Evolutionary conservation across 1,140 invertebrate genomes (phyloP).

Genomic region (Panulirus ornatus): DNA sequence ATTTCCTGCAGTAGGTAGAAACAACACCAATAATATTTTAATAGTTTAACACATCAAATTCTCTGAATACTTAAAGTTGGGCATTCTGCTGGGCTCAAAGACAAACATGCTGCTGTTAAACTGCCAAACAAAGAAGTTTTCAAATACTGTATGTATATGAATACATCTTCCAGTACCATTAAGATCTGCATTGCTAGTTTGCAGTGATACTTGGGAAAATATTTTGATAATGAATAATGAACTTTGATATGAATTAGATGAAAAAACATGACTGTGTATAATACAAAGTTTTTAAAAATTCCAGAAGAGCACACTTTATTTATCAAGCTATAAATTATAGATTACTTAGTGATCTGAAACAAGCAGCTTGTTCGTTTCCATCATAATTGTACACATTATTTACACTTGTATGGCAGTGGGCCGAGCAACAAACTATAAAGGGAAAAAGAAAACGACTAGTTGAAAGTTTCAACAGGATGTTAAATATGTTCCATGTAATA

Average conservation of each 20-base stretch:
- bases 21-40: background rate
- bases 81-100: background rate
- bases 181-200: slow-evolving; percentile 22
- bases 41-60: background rate
- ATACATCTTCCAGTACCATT: slow-evolving; percentile 13
- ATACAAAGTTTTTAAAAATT: slow-evolving; percentile 24
- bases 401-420: slow-evolving; percentile 62
- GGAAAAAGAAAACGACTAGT: slow-evolving; percentile 45
- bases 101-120: background rate
- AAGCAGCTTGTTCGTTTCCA: slow-evolving; percentile 12
- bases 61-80: background rate
- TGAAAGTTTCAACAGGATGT: slow-evolving; percentile 26
- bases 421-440: slow-evolving; percentile 44
- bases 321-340: slow-evolving; percentile 33
- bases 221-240: slow-evolving; percentile 24
- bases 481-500: slow-evolving; percentile 44
- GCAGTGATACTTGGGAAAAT: slow-evolving; percentile 6
- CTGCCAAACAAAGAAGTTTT: slow-evolving; percentile 3
- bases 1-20: background rate
- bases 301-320: slow-evolving; percentile 35
- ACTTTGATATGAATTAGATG: slow-evolving; percentile 14
- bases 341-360: background rate
- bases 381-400: slow-evolving; percentile 53
- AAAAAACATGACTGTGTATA: slow-evolving; percentile 30
- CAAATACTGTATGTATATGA: background rate